Conservation (phyloP, 1,140 invertebrate genomes). For the Amyelois transitella region DNA sequence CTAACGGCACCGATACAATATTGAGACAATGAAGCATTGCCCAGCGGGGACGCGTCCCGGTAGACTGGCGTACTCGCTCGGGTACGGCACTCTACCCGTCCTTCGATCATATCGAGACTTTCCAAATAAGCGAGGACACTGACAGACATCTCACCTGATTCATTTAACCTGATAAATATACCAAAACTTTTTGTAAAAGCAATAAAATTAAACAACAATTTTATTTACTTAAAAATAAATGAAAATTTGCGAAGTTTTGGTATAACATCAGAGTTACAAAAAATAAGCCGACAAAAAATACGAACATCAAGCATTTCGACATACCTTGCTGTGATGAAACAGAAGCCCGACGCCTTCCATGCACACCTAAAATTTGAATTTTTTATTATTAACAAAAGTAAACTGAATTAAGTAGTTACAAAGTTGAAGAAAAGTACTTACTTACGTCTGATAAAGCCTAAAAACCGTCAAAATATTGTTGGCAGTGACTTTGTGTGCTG, state of each 20-base stretch:
- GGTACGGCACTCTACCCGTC: constrained; percentile 33
- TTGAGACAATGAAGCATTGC: constrained; percentile 47
- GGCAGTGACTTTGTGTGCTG: no score
- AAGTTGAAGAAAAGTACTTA: no score
- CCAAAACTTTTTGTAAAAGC: constrained; percentile 50
- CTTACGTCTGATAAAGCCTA: no score
- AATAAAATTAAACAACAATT: no score
- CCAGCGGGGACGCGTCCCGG: constrained; percentile 18
- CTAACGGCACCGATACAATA: constrained; percentile 55
- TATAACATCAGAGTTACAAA: constrained; percentile 41
- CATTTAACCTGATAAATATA: constrained; percentile 30
- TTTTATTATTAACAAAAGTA: neutral
- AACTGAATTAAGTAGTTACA: neutral
- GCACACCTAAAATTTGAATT: constrained; percentile 80
- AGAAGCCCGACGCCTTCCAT: constrained; percentile 99
- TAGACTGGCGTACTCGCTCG: constrained; percentile 25
- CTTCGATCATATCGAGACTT: constrained; percentile 32
- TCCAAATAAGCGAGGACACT: constrained; percentile 60
- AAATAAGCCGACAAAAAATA: constrained; percentile 53
- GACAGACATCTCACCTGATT: constrained; percentile 60
- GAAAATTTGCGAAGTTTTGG: no score
- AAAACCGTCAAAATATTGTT: no score
- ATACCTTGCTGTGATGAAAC: constrained; percentile 99
- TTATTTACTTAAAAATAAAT: no score
- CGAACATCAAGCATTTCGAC: constrained; percentile 26